Evolutionary conservation across 2,113 vertebrate genomes (phyloP), one percentile per base, ranked within the genome.

Genomic region (Phocoena phocoena): DNA sequence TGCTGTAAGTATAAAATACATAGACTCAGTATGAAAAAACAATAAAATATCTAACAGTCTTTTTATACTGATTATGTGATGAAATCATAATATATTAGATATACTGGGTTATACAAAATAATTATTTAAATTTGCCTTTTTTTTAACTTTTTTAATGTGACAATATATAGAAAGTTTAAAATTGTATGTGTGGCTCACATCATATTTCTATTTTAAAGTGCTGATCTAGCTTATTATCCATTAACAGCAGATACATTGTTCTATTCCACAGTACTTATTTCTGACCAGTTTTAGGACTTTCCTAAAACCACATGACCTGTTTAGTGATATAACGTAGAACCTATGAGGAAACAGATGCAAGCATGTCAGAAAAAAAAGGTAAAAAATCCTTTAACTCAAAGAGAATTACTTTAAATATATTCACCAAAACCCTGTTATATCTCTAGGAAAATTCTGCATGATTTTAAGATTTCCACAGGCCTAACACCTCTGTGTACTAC

Each of bases 221-320:
- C 47, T 95, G 21, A 70, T 44, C 73, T 76, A 62, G 60, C 97
- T 90, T 10, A 81, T 58, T 79, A 86, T 47, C 58, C 25, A 77
- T 33, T 63, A 83, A 94, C 1, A 74, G 4, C 50, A 92, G 79
- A n/a, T 76, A 67, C 18, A 93, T 0, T 88, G 8, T 55, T 77
- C 65, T 97, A 82, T 13, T 97, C 55, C n/a, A 86, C 13, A 31
- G 31, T 50, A 91, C 68, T 94, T 95, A 88, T 73, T 97, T 73
- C 77, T 95, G 70, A 93, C 4, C 20, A 95, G 23, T 58, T 73
- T 90, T 67, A 84, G 44, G 60, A 84, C 5, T 55, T 92, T 94
- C 62, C 83, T 96, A 93, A 93, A 96, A 85, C 70, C 53, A 68
- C 8, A 76, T 21, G 21, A 83, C 20, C 50, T 88, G 31, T 92